Evolutionary conservation across 2,113 vertebrate genomes (phyloP).

Genomic region (Amphilophus citrinellus): DNA sequence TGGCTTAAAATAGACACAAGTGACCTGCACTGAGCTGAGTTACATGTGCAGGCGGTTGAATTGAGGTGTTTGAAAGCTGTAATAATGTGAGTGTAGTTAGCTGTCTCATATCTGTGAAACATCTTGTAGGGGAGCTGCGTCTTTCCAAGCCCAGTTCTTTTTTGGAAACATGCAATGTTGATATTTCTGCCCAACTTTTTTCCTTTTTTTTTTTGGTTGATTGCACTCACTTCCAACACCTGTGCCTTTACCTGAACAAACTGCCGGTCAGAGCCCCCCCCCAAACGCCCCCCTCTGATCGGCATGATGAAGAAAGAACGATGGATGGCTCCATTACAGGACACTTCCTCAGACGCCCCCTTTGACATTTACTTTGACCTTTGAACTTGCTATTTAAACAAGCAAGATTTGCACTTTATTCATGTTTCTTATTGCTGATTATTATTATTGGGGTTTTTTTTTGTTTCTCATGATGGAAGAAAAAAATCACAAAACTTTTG

Average conservation of each 20-base stretch:
- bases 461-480: slow-evolving; percentile 56
- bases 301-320: slow-evolving; percentile 33
- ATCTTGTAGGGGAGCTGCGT: slow-evolving; percentile 58
- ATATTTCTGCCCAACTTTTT: slow-evolving; percentile 23
- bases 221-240: slow-evolving; percentile 72
- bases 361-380: slow-evolving; percentile 57
- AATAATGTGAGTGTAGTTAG: slow-evolving; percentile 34
- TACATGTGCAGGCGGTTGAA: background rate
- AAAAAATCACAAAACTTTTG: slow-evolving; percentile 54
- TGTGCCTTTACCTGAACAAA: slow-evolving; percentile 84
- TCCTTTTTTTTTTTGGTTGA: slow-evolving; percentile 22
- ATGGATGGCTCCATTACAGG: slow-evolving; percentile 22
- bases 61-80: slow-evolving; percentile 12
- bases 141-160: slow-evolving; percentile 38
- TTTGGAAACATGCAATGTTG: slow-evolving; percentile 73
- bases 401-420: slow-evolving; percentile 81
- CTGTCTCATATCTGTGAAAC: slow-evolving; percentile 62
- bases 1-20: slow-evolving; percentile 50
- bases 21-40: too few relatives aligned
- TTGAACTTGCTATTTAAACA: slow-evolving; percentile 63
- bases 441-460: background rate
- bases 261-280: slow-evolving; percentile 17
- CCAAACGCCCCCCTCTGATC: background rate
- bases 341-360: slow-evolving; percentile 37
- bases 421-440: slow-evolving; percentile 61